Evolutionary conservation across 1,140 invertebrate genomes (phyloP), one percentile per base, ranked within the genome.

Genomic region (Olivierus martensii): DNA sequence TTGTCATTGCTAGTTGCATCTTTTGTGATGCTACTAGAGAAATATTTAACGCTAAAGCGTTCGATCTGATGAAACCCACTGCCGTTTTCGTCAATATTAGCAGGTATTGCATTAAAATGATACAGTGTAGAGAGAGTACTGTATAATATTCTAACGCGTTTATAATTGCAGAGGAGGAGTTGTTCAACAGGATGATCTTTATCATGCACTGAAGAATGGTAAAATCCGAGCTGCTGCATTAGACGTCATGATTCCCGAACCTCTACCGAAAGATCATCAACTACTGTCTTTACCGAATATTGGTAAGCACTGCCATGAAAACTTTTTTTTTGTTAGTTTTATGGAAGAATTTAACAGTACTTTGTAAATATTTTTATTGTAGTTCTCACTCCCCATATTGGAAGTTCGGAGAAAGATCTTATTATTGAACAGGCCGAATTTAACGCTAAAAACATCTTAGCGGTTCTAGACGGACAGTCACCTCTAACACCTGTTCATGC

Each of bases 211-310:
- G 5, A 73, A 80, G 62, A 76, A 73, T 48, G 75, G 77, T 12
- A 74, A 71, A 42, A 93, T 96, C 38, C 71, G 76, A 61, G 87
- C 80, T 5, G 91, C 91, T 11, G 92, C 88, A 1, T 70, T 97
- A 15, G 93, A 96, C 73, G 92, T 95, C 0, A 94, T 84, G 58
- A 81, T 79, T 18, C 92, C 92, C 0, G 92, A 97, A 69, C 93
- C 91, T 3, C 69, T 96, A 14, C 86, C 88, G 3, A 63, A 79
- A 0, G 78, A 89, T 63, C 81, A 80, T 71, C 79, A 82, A 42
- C 72, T 97, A 3, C 71, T 88, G 3, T 78, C 75, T 49, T 65
- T 95, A 14, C 71, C 79, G 39, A 96, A 95, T 71, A 82, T 80
- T 65, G 77, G 80, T 82, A 70, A 71, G 74, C 65, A 34, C 19